Evolutionary conservation across 30 jellyfish, hydroid and myxozoan genomes (phyloP), one percentile per base, ranked within the genome.

Genomic region (Hydractinia echinata): DNA sequence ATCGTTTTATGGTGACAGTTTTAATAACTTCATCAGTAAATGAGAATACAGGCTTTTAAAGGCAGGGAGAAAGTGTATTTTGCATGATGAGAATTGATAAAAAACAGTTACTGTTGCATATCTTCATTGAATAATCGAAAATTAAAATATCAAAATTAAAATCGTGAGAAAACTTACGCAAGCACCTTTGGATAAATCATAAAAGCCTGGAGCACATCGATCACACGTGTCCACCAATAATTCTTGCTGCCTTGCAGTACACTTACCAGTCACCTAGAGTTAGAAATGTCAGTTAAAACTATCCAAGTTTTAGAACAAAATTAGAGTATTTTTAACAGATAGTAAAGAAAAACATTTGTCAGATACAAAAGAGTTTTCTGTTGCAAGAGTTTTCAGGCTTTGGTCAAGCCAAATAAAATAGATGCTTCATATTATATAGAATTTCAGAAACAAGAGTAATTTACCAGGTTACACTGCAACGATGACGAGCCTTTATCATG

Each of bases 161-260:
- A 8, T 51, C n/a, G 18, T 4, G 70, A 5, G 18, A 19, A 7
- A 10, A 74, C 97, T 82, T 81, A 92, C 98, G 95, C 77, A 92
- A 82, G 67, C 98, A 92, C 96, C 98, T 53, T 76, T 61, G 18
- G 95, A 58, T 8, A 92, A 74, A 62, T 87, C 90, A 69, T 86
- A 92, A 81, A 13, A 92, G 0, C 98, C 98, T 8, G 93, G 91
- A 81, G 83, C 92, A 76, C 98, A 92, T 5, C 88, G 90, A 61
- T 92, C 98, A 72, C 98, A 92, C 67, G 86, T 86, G 39, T 79
- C n/a, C 95, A 10, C 98, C 98, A n/a, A 44, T 66, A 5, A 92
- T 91, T 9, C 91, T 81, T 48, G 95, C 84, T 19, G 55, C 48
- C 70, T 86, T 91, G 81, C 98, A 92, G 68, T 49, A 84, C 98